These are phyloP conservation scores for Phenacoccus solenopsis DNA, from an alignment of 1,140 invertebrate genomes.

Conservation along the genomic window DNA sequence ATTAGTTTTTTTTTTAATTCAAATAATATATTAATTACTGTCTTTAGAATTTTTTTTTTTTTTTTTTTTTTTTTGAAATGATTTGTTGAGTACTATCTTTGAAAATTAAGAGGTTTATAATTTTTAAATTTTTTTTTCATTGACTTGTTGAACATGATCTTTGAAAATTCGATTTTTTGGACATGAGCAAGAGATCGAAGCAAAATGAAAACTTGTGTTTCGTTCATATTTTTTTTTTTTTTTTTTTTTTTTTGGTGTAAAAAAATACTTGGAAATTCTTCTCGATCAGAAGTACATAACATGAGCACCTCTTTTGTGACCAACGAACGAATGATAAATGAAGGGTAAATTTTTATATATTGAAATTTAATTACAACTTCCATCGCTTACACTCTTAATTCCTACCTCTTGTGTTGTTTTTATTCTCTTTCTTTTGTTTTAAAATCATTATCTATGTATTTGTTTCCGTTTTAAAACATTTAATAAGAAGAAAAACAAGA, in stretches of 20 bases:
- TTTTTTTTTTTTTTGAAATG: too few species aligned
- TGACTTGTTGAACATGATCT: background rate
- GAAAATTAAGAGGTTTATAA: background rate
- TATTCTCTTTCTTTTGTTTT: background rate
- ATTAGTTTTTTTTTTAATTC: too few species aligned
- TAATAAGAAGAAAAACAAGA: too few species aligned
- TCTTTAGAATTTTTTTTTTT: too few species aligned
- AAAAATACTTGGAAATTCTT: background rate
- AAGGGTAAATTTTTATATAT: too few species aligned
- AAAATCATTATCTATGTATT: background rate
- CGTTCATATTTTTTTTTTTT: too few species aligned
- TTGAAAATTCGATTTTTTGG: background rate
- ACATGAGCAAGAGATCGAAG: background rate
- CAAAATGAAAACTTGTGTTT: too few species aligned
- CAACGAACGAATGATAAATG: too few species aligned
- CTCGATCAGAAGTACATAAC: background rate
- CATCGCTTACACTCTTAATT: background rate
- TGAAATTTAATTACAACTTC: too few species aligned
- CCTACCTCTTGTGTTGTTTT: constrained; percentile 1
- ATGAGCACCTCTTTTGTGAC: too few species aligned
- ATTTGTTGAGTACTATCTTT: background rate
- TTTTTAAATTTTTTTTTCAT: background rate
- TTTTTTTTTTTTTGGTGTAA: background rate
- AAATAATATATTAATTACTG: background rate
- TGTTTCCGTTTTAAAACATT: too few species aligned